These are phyloP conservation scores for Trematocara caparti DNA, from an alignment of 2,797 vertebrate species.

Conservation along the genomic window DNA sequence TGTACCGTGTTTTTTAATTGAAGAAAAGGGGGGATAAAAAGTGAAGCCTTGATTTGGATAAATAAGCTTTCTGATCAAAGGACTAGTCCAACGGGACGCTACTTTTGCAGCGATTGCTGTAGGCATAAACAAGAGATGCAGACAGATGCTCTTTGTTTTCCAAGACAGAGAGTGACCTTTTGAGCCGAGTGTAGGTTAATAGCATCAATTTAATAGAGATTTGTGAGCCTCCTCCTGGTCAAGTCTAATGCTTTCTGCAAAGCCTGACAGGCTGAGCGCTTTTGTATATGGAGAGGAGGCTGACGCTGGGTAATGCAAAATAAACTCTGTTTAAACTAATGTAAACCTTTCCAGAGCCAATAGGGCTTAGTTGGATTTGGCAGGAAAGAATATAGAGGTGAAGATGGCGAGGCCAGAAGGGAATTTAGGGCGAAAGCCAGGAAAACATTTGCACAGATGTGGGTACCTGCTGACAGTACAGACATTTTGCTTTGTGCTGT, in stretches of 20 bases:
- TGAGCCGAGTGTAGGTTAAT: constrained; percentile 51
- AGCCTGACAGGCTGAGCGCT: not conserved
- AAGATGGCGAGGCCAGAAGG: not conserved
- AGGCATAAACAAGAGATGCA: constrained; percentile 34
- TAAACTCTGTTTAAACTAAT: constrained; percentile 40
- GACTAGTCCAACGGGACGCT: not conserved
- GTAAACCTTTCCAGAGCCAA: constrained; percentile 20
- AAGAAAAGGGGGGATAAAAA: not conserved
- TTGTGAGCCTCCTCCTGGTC: constrained; percentile 21
- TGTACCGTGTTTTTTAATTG: not conserved
- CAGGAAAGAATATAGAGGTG: not conserved
- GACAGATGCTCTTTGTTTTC: constrained; percentile 59
- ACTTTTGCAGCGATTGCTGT: constrained; percentile 17
- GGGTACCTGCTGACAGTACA: constrained; percentile 4
- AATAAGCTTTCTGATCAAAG: constrained; percentile 45
- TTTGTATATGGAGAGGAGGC: not conserved
- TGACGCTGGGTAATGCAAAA: constrained; percentile 6
- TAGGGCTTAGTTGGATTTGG: constrained; percentile 17
- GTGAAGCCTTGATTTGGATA: not conserved
- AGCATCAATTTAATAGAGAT: constrained; percentile 55
- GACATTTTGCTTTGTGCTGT: not conserved
- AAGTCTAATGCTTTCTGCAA: constrained; percentile 9
- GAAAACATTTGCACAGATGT: constrained; percentile 64
- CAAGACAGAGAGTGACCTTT: constrained; percentile 54
- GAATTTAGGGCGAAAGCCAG: constrained; percentile 11